Conservation (phyloP, 2,888 invertebrate species). For the Rotaria sp. region DNA sequence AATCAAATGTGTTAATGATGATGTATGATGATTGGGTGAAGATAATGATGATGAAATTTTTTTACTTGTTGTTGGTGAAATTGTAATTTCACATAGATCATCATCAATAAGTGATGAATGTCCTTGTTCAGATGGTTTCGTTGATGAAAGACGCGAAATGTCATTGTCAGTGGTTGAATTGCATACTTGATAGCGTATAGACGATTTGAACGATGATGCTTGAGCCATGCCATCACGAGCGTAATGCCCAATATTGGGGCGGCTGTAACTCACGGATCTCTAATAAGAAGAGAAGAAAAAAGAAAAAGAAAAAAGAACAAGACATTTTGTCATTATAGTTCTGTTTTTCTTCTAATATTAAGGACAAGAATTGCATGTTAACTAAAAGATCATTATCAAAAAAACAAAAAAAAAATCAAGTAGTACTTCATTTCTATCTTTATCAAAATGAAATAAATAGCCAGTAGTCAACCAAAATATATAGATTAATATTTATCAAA, state of each 20-base stretch:
- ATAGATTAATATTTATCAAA: background rate
- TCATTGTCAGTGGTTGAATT: slow-evolving; percentile 10
- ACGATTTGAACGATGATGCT: slow-evolving; percentile 10
- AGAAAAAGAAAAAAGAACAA: background rate
- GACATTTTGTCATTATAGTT: background rate
- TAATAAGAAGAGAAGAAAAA: background rate
- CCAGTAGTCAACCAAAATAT: background rate
- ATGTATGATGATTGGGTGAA: background rate
- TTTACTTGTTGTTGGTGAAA: background rate
- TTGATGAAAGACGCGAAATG: background rate
- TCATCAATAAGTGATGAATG: background rate
- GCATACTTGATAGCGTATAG: slow-evolving; percentile 4
- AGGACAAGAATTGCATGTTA: background rate
- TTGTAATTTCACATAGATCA: background rate
- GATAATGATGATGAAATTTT: background rate
- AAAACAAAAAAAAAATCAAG: background rate
- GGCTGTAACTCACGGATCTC: background rate
- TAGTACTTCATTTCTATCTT: background rate
- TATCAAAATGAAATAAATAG: background rate
- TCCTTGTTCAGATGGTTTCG: background rate
- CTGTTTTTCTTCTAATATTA: background rate
- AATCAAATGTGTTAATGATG: slow-evolving; percentile 3
- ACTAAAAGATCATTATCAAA: background rate
- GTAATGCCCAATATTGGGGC: background rate
- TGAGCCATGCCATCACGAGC: slow-evolving; percentile 24